phyloP scores from a whole-genome alignment of 2,888 invertebrate genomes.

The Prenolepis imparis region DNA sequence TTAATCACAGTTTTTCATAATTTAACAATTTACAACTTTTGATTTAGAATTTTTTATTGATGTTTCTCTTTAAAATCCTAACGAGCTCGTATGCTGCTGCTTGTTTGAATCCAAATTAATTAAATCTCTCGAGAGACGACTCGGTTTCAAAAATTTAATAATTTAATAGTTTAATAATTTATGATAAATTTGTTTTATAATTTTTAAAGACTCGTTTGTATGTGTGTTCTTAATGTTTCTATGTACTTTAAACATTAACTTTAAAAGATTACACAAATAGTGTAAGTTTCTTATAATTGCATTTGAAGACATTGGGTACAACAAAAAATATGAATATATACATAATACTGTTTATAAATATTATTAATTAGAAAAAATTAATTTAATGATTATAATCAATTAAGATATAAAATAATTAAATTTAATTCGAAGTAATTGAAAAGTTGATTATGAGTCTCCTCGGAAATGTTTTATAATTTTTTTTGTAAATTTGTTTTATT shows the following conservation, averaged over 20 bases:
- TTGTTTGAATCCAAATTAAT: background rate
- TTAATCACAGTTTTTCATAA: background rate
- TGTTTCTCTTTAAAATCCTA: background rate
- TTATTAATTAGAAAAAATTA: background rate
- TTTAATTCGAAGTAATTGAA: slow-evolving; percentile 3
- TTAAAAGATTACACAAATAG: background rate
- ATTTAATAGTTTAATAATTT: slow-evolving; percentile 5
- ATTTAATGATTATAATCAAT: background rate
- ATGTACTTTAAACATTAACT: background rate
- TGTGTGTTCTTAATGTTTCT: background rate
- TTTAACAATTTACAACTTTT: background rate
- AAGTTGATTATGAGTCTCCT: background rate
- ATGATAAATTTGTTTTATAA: background rate
- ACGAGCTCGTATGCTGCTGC: background rate
- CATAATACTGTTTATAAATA: background rate
- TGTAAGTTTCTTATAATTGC: background rate
- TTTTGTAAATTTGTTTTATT: no score
- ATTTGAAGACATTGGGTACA: background rate
- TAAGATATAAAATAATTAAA: slow-evolving; percentile 11
- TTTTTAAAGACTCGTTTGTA: background rate
- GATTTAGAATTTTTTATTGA: background rate
- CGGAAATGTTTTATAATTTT: background rate
- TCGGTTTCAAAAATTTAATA: background rate
- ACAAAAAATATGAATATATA: background rate
- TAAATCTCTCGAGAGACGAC: background rate